Conservation (phyloP, 1,140 invertebrate genomes). For the Drosophila bocqueti region DNA sequence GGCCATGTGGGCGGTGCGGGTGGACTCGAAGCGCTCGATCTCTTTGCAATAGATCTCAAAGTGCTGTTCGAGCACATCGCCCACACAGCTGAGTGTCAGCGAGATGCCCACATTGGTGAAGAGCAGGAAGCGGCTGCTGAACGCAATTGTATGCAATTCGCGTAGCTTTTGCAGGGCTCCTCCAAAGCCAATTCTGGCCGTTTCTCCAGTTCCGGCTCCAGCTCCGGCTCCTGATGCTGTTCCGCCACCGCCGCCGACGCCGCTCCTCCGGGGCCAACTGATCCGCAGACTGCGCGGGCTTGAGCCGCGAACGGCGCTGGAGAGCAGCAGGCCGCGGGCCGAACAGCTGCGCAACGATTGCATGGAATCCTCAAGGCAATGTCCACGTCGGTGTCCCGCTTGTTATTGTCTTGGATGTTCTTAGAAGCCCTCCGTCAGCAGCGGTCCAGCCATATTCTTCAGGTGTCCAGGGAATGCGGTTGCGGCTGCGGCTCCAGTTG, state of each 20-base stretch:
- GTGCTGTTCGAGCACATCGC: slow-evolving; percentile 94
- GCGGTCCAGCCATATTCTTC: slow-evolving; percentile 27
- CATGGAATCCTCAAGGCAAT: slow-evolving; percentile 23
- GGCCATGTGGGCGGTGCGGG: slow-evolving; percentile 92
- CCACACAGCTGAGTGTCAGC: slow-evolving; percentile 89
- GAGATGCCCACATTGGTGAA: slow-evolving; percentile 95
- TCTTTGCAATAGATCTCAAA: slow-evolving; percentile 91
- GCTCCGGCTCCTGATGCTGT: slow-evolving; percentile 8
- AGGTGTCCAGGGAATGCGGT: not conserved
- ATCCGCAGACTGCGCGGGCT: slow-evolving; percentile 14
- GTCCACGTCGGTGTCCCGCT: not conserved
- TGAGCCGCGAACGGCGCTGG: slow-evolving; percentile 23
- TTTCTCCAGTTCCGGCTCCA: not conserved
- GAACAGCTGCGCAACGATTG: slow-evolving; percentile 33
- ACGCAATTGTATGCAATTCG: slow-evolving; percentile 85
- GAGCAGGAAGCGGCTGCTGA: slow-evolving; percentile 91
- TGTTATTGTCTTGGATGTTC: not conserved
- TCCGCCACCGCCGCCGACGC: not conserved
- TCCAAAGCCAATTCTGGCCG: not conserved
- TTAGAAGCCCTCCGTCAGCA: slow-evolving; percentile 21
- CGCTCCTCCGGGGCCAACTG: slow-evolving; percentile 14
- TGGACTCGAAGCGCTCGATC: slow-evolving; percentile 88
- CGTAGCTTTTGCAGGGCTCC: slow-evolving; percentile 50
- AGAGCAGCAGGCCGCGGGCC: slow-evolving; percentile 33
- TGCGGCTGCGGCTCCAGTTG: slow-evolving; percentile 1